Evolutionary conservation across 2,888 invertebrate genomes (phyloP).

Genomic region (Lampropteryx suffumata): DNA sequence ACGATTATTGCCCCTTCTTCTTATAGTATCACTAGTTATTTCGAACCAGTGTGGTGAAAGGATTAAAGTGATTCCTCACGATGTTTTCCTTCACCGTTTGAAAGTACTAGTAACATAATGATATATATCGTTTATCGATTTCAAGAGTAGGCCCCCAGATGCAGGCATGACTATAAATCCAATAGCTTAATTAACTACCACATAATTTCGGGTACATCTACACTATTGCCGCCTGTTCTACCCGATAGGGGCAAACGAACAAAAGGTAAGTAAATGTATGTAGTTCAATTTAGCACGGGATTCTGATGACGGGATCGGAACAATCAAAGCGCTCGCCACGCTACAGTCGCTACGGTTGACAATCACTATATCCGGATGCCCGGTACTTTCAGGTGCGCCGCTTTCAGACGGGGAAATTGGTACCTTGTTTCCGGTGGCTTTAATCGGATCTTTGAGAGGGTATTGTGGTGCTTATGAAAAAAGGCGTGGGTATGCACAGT

Average conservation of each 20-base stretch:
- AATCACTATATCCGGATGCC: constrained; percentile 22
- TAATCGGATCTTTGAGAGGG: constrained; percentile 12
- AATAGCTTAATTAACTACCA: no score
- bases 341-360: constrained; percentile 16
- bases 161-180: no score
- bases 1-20: no score
- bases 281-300: constrained; percentile 28
- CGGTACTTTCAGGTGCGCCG: constrained; percentile 15
- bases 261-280: constrained; percentile 37
- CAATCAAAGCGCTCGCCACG: constrained; percentile 31
- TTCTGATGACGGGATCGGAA: constrained; percentile 27
- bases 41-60: no score
- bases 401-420: constrained; percentile 21
- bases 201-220: no score
- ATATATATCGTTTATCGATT: no score
- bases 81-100: no score
- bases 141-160: no score
- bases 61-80: no score
- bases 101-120: no score
- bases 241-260: constrained; percentile 31
- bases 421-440: constrained; percentile 14
- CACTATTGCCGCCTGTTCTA: constrained; percentile 12
- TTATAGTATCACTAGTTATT: no score
- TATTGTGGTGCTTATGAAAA: neutral
- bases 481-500: no score